Evolutionary conservation across 2,888 invertebrate species (phyloP), one percentile per base, ranked within the genome.

Genomic region (Drosophila crucigera): DNA sequence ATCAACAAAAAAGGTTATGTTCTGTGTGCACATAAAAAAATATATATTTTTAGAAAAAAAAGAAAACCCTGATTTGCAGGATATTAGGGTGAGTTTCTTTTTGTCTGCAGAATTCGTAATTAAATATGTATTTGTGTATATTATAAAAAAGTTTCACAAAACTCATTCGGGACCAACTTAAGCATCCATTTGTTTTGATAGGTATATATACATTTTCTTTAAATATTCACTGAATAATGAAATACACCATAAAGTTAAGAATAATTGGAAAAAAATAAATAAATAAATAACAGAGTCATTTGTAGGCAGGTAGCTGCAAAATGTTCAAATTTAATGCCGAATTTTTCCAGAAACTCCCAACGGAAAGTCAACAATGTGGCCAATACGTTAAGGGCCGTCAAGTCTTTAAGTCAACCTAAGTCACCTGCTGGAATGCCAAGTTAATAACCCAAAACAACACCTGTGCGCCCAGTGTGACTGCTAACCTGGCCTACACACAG

Each of bases 401-500:
- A 53, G 47, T 64, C 60, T 64, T 61, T 58, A 66, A 77, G 73
- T 56, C 65, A 52, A 41, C 66, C 53, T 64, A 66, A 68, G 73
- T 47, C 31, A 49, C 52, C 60, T 66, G 64, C 62, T 54, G 77
- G 77, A 65, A 63, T 77, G 53, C 43, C 47, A 74, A 63, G 74
- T 72, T 80, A 78, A 80, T 75, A 69, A 56, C 52, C 58, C 9
- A 16, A 58, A 25, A 43, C 47, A 33, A 68, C 78, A 80, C 80
- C 80, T 80, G 68, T 31, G 68, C 19, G 43, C 30, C 25, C 54
- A 30, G 41, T 53, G 41, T 31, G 72, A 70, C 66, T 72, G 35
- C 49, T 50, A 43, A 55, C 65, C 58, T 63, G 47, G 77, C 39
- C 77, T 25, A 33, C 49, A 52, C 49, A 78, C 73, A 89, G 89